phyloP scores from a whole-genome alignment of 1,140 invertebrate species.

The Caenorhabditis briggsae region DNA sequence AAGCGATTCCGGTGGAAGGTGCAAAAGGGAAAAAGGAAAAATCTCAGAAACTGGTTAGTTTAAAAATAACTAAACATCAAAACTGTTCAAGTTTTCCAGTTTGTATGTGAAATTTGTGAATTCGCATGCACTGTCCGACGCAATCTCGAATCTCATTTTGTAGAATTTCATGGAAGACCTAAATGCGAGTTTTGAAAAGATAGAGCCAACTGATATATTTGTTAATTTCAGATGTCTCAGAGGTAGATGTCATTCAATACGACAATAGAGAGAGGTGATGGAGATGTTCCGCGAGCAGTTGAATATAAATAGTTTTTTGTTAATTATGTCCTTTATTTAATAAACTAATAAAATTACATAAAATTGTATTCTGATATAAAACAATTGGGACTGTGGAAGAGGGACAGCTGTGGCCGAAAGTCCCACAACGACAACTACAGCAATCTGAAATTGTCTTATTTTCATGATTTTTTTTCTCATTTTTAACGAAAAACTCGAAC shows the following conservation, averaged over 20 bases:
- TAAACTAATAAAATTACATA: no score
- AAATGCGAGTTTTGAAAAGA: not conserved
- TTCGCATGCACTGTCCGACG: constrained; percentile 37
- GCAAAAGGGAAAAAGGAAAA: not conserved
- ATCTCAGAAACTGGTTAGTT: constrained; percentile 15
- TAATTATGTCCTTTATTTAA: no score
- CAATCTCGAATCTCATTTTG: constrained; percentile 6
- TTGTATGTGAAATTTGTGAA: constrained; percentile 27
- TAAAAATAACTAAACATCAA: not conserved
- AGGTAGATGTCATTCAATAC: not conserved
- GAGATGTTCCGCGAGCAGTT: no score
- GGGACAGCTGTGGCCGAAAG: no score
- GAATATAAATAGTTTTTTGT: no score
- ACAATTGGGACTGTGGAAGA: no score
- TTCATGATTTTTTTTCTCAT: no score
- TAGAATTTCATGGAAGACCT: not conserved
- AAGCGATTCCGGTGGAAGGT: not conserved
- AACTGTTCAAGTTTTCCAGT: not conserved
- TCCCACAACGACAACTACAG: no score
- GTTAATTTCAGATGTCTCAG: constrained; percentile 2
- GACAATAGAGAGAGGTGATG: no score
- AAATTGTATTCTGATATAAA: no score
- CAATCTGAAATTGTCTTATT: no score
- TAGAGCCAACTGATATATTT: not conserved
- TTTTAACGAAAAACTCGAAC: no score